Evolutionary conservation across 2,113 vertebrate species (phyloP), one percentile per base, ranked within the genome.

Genomic region (Nycticryphes semicollaris): DNA sequence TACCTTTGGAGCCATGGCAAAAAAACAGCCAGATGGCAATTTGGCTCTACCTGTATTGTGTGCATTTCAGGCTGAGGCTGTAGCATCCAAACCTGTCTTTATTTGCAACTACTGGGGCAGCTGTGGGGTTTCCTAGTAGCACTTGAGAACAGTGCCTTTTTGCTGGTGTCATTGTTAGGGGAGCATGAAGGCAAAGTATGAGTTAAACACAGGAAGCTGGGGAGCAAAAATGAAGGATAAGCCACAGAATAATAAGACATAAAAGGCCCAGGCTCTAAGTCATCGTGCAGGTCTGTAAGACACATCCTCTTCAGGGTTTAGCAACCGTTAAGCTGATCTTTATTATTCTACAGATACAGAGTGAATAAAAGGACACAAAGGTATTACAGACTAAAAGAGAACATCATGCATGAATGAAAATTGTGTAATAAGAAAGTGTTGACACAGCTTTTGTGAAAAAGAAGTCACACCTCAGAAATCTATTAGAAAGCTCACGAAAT

Each of bases 1-100:
- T 70, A 18, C 30, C 60, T 75, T 84, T 1, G 9, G 31, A 82
- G 45, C 11, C 59, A n/a, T 12, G 35, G 35, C 0, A 0, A 43
- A 66, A 67, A 47, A 23, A 13, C 27, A 35, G 17, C 28, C n/a
- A 78, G 45, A 66, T 4, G 5, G 13, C 19, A 41, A 5, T 37
- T 68, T 28, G 23, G 10, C n/a, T 51, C 48, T 79, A 16, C 27
- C 62, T 48, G 8, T 25, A n/a, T 7, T 1, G 0, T 4, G 2
- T 4, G 5, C 67, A 23, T 51, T 75, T 77, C 81, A 91, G 66
- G 31, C 28, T 1, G 4, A 70, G 62, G 43, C n/a, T 90, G 35
- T 21, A 56, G 39, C 56, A 64, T 33, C 30, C 35, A 64, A 69
- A 19, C 14, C 43, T 12, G 7, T 30, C 53, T 88, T 57, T 73